Evolutionary conservation across 2,797 vertebrate genomes (phyloP).

Genomic region (Ctenosaura bakeri): DNA sequence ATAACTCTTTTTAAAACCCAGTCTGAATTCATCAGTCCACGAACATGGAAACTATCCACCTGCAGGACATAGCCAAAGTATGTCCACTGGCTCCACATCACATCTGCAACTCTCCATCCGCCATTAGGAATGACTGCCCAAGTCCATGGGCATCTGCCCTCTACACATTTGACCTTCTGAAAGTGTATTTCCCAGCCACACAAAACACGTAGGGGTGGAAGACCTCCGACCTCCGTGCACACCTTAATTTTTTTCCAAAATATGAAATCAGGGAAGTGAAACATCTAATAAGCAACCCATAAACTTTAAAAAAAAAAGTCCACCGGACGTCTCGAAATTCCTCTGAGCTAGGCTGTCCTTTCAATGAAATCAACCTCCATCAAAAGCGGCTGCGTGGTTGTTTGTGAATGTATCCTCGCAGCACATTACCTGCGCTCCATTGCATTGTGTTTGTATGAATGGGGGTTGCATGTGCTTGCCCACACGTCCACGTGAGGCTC

Average conservation of each 20-base stretch:
- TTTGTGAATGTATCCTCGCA: conserved; percentile 81
- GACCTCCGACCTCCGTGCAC: background rate
- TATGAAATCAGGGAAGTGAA: conserved; percentile 22
- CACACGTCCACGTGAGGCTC: conserved; percentile 81
- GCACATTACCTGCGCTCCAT: conserved; percentile 76
- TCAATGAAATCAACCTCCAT: conserved; percentile 73
- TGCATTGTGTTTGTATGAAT: conserved; percentile 84
- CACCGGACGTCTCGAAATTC: conserved; percentile 66
- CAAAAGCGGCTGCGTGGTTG: conserved; percentile 64
- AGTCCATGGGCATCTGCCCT: background rate
- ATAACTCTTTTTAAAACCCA: too few relatives aligned
- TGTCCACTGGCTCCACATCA: background rate
- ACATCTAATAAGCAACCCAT: conserved; percentile 55
- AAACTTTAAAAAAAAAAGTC: conserved; percentile 53
- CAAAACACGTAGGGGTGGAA: background rate
- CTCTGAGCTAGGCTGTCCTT: conserved; percentile 69
- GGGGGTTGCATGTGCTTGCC: conserved; percentile 83
- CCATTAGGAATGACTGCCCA: background rate
- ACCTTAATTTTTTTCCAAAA: conserved; percentile 18
- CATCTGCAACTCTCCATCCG: background rate
- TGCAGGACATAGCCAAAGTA: too few relatives aligned
- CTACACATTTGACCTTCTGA: background rate
- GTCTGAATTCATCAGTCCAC: too few relatives aligned
- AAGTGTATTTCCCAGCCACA: too few relatives aligned
- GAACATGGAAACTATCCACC: too few relatives aligned